Evolutionary conservation across 2,113 vertebrate species (phyloP).

Genomic region (Onychorhynchus coronatus): DNA sequence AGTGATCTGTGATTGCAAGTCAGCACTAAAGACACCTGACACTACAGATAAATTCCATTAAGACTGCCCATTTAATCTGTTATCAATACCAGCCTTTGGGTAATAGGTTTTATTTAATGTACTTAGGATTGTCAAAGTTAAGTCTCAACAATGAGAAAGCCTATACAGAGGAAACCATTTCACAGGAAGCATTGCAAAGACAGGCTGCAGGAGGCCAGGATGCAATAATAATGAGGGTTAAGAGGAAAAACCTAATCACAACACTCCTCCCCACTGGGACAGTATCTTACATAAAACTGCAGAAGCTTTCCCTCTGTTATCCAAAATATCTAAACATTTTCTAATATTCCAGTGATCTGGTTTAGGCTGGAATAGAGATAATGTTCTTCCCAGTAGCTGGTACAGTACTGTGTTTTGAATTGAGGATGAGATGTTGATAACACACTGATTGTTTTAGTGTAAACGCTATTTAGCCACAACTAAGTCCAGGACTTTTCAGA

Average conservation of each 20-base stretch:
- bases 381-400: neutral
- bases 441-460: neutral
- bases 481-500: neutral
- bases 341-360: neutral
- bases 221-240: neutral
- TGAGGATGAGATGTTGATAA: neutral
- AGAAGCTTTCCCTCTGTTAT: neutral
- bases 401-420: neutral
- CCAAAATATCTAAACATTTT: neutral
- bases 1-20: neutral
- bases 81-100: neutral
- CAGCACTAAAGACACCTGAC: neutral
- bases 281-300: neutral
- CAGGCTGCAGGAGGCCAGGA: neutral
- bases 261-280: neutral
- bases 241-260: neutral
- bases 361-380: neutral
- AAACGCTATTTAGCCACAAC: too few relatives aligned
- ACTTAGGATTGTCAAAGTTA: neutral
- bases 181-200: neutral
- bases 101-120: conserved; percentile 20
- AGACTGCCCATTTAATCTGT: conserved; percentile 2
- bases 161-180: neutral
- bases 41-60: neutral
- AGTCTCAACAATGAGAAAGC: neutral